phyloP scores from a whole-genome alignment of 2,888 invertebrate genomes.

The Cacoxenus indagator region DNA sequence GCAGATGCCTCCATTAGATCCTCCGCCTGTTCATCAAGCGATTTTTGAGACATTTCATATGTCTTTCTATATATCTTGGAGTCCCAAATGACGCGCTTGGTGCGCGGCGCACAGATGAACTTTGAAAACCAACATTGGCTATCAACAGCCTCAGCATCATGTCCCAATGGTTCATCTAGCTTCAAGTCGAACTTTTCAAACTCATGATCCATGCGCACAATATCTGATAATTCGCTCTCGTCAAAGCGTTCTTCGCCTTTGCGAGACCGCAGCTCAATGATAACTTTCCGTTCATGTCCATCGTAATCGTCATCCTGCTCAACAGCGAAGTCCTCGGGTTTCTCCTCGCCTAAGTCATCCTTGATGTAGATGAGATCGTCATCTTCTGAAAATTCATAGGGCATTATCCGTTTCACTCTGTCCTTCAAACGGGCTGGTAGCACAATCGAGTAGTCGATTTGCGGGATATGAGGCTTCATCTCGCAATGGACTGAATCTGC shows the following conservation, averaged over 20 bases:
- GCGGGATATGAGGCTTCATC: slow-evolving; percentile 43
- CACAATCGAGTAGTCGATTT: slow-evolving; percentile 61
- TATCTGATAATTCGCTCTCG: slow-evolving; percentile 65
- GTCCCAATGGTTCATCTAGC: slow-evolving; percentile 52
- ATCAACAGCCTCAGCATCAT: slow-evolving; percentile 42
- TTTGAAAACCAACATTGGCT: slow-evolving; percentile 62
- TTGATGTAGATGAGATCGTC: slow-evolving; percentile 57
- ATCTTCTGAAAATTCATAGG: slow-evolving; percentile 57
- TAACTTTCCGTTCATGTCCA: slow-evolving; percentile 30
- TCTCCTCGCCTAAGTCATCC: slow-evolving; percentile 47
- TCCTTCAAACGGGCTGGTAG: slow-evolving; percentile 58
- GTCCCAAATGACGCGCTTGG: slow-evolving; percentile 67
- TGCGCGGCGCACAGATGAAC: slow-evolving; percentile 56
- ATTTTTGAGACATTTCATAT: slow-evolving; percentile 37
- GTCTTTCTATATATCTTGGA: slow-evolving; percentile 56
- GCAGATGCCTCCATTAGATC: slow-evolving; percentile 69
- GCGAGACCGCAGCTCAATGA: slow-evolving; percentile 24
- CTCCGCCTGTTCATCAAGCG: slow-evolving; percentile 69
- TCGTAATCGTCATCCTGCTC: slow-evolving; percentile 40
- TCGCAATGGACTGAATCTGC: slow-evolving; percentile 49
- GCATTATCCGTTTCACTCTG: slow-evolving; percentile 61
- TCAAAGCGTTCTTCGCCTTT: slow-evolving; percentile 48
- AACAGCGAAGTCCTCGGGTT: slow-evolving; percentile 39
- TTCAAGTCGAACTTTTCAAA: slow-evolving; percentile 57
- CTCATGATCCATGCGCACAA: slow-evolving; percentile 61